Evolutionary conservation across 1,140 invertebrate species (phyloP).

Genomic region (Pygmarrhopalites habei): DNA sequence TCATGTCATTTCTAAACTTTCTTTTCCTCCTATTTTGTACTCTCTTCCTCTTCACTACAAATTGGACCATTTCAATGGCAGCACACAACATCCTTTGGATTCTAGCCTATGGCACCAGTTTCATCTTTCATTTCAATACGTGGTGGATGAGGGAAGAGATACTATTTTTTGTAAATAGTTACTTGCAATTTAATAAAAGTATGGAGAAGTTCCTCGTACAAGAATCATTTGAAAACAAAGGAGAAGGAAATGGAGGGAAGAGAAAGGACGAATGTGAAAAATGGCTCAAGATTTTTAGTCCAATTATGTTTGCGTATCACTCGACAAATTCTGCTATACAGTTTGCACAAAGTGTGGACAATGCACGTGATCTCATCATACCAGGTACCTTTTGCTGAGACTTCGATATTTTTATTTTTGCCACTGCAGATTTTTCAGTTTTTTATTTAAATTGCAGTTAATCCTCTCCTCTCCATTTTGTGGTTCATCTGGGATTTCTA

Average conservation of each 20-base stretch:
- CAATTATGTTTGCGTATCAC: neutral
- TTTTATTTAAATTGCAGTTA: too few species aligned
- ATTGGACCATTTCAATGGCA: neutral
- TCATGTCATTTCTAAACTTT: neutral
- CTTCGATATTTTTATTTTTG: neutral
- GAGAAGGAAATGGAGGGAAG: neutral
- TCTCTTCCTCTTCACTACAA: neutral
- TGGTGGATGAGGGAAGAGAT: neutral
- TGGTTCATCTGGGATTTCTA: neutral
- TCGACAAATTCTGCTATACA: neutral
- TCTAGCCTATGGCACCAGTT: neutral
- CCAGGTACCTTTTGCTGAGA: neutral
- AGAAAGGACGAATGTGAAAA: neutral
- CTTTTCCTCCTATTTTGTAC: neutral
- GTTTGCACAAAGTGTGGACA: neutral
- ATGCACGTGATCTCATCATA: neutral
- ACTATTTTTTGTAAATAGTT: neutral
- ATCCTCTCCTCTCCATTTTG: too few species aligned
- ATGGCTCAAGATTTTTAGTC: neutral
- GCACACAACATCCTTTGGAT: neutral
- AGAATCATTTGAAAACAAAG: neutral
- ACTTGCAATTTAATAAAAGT: neutral
- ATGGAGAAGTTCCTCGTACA: neutral
- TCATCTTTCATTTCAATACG: neutral
- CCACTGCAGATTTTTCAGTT: too few species aligned